A percentile compares a stretch with the other conserved stretches of the same genome.
Evolutionary conservation across 1,140 invertebrate species (phyloP).

Genomic region (Tyrophagus putrescentiae): DNA sequence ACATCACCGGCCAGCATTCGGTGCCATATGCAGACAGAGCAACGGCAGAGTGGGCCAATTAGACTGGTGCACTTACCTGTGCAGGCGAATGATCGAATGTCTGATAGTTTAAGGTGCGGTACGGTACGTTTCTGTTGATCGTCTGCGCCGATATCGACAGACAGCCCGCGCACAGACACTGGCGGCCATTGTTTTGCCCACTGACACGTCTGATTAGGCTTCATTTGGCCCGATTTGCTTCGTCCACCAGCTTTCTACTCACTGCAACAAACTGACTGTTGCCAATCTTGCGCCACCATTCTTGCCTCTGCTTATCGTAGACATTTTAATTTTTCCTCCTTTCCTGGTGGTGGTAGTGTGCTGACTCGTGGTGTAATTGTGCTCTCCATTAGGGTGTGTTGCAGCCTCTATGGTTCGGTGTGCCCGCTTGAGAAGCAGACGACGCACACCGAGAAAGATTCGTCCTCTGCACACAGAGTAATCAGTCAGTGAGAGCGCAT

Average conservation of each 20-base stretch:
- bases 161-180: too few species aligned
- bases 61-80: neutral
- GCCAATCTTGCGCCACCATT: neutral
- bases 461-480: too few species aligned
- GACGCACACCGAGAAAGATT: neutral
- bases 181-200: neutral
- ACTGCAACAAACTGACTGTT: neutral
- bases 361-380: neutral
- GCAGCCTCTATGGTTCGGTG: too few species aligned
- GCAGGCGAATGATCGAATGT: slow-evolving; percentile 7
- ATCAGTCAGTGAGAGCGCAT: too few species aligned
- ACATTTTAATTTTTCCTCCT: slow-evolving; percentile 3
- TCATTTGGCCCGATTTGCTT: slow-evolving; percentile 8
- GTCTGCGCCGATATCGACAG: neutral
- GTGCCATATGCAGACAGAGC: slow-evolving; percentile 9
- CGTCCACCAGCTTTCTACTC: neutral
- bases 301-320: neutral
- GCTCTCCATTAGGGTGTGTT: slow-evolving; percentile 5
- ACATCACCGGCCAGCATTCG: neutral
- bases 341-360: neutral
- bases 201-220: slow-evolving; percentile 15
- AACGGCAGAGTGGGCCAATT: slow-evolving; percentile 6
- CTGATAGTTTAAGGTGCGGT: slow-evolving; percentile 12
- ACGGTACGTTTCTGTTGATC: slow-evolving; percentile 3
- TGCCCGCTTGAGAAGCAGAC: neutral